Conservation (phyloP, 2,888 invertebrate species). For the Cheilosia soror region DNA sequence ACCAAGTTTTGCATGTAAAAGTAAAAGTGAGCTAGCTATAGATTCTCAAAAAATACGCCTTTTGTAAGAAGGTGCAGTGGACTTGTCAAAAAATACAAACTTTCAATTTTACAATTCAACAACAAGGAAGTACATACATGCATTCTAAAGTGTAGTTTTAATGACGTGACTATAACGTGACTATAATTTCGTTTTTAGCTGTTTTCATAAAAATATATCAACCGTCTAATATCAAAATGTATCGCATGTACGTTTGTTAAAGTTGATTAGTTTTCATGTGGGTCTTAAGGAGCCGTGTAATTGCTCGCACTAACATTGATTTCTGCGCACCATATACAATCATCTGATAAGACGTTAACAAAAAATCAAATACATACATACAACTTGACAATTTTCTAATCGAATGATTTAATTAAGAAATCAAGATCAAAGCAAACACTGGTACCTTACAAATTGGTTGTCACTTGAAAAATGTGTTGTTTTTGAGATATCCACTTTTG, state of each 20-base stretch:
- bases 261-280: not conserved
- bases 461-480: not conserved
- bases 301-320: not conserved
- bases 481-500: not conserved
- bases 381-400: not conserved
- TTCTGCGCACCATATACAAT: not conserved
- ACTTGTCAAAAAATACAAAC: too few species aligned
- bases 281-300: not conserved
- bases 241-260: not conserved
- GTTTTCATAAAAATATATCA: too few species aligned
- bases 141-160: too few species aligned
- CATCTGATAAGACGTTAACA: not conserved
- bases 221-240: not conserved
- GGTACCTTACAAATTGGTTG: not conserved
- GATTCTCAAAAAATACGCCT: too few species aligned
- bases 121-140: too few species aligned
- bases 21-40: too few species aligned
- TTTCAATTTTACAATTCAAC: too few species aligned
- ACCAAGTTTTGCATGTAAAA: too few species aligned
- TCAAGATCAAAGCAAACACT: conserved; percentile 20
- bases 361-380: not conserved
- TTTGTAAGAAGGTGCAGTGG: too few species aligned
- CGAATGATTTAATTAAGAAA: not conserved
- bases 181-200: too few species aligned
- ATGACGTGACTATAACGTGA: too few species aligned